phyloP scores from a whole-genome alignment of 1,140 invertebrate genomes.

The Brachionus manjavacas region DNA sequence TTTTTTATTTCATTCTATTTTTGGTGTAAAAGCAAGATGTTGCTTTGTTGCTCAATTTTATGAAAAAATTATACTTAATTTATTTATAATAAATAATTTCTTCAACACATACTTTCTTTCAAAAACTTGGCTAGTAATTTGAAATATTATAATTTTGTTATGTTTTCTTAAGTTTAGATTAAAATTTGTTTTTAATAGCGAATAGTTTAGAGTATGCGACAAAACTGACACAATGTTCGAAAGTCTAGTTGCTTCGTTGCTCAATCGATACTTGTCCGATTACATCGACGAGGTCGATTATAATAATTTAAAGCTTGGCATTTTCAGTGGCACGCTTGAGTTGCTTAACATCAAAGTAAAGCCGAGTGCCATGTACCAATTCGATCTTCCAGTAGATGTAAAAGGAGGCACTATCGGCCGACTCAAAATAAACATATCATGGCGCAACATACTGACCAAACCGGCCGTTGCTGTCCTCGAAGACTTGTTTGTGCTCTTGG shows the following conservation, averaged over 20 bases:
- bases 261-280: slow-evolving; percentile 73
- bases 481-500: slow-evolving; percentile 36
- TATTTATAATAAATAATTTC: background rate
- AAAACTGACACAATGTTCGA: slow-evolving; percentile 61
- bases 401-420: slow-evolving; percentile 30
- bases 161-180: slow-evolving; percentile 5
- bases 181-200: background rate
- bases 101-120: background rate
- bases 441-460: slow-evolving; percentile 33
- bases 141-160: background rate
- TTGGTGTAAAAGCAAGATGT: no score
- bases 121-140: background rate
- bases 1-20: no score
- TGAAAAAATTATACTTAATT: background rate
- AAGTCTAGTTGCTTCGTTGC: slow-evolving; percentile 69
- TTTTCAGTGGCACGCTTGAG: slow-evolving; percentile 65
- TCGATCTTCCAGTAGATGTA: slow-evolving; percentile 36
- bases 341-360: slow-evolving; percentile 39
- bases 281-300: slow-evolving; percentile 76
- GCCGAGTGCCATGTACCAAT: slow-evolving; percentile 38
- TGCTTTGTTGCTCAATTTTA: background rate
- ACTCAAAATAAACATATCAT: slow-evolving; percentile 38
- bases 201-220: background rate
- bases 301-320: slow-evolving; percentile 73
- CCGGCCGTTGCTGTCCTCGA: slow-evolving; percentile 3